A percentile compares a stretch with the other conserved stretches of the same genome.
These are phyloP conservation scores for Diachasma alloeum DNA, from an alignment of 1,140 invertebrate species.

Conservation along the genomic window DNA sequence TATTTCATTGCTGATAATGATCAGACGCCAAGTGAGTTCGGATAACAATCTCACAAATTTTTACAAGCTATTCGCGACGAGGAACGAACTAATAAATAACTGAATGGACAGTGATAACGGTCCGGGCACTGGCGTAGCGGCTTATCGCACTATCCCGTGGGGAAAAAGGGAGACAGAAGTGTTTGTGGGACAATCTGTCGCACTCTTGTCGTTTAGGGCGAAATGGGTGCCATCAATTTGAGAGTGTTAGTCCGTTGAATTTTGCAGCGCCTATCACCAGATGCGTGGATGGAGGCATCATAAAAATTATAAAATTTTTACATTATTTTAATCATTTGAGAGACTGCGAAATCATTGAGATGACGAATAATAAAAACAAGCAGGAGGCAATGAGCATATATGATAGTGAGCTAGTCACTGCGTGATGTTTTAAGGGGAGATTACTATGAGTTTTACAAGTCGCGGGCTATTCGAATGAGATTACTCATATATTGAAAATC, in stretches of 20 bases:
- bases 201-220: not conserved
- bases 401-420: no score
- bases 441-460: no score
- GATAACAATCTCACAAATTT: conserved; percentile 2
- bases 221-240: not conserved
- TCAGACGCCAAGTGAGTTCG: not conserved
- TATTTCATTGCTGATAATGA: not conserved
- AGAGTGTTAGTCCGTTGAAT: not conserved
- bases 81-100: not conserved
- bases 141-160: not conserved
- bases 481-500: no score
- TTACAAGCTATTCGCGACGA: not conserved
- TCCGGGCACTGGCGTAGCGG: not conserved
- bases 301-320: no score
- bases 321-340: no score
- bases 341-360: no score
- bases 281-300: no score
- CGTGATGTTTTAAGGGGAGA: no score
- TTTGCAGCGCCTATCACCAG: no score
- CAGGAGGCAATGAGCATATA: no score
- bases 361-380: no score
- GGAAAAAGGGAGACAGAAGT: not conserved
- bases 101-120: not conserved
- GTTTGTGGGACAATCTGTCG: not conserved
- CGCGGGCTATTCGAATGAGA: no score